Percentiles rank a stretch among this genome's conserved stretches.
Conservation (phyloP, 2,113 vertebrate genomes). For the Raja brachyura region DNA sequence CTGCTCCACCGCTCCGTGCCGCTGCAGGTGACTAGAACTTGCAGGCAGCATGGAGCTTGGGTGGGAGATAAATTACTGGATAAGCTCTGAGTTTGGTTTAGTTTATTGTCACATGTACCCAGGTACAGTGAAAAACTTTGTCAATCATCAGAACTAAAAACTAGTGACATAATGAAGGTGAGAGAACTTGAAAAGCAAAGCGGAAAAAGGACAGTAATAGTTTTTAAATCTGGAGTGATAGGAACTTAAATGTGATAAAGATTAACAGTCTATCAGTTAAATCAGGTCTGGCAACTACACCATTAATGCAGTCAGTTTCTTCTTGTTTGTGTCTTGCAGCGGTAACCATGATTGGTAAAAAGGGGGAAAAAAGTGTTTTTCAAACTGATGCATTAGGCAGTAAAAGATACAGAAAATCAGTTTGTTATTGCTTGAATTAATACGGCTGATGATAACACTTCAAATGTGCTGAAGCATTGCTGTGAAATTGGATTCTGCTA, state of each 20-base stretch:
- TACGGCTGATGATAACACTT: slow-evolving; percentile 29
- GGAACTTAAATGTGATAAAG: slow-evolving; percentile 27
- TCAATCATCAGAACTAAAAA: neutral
- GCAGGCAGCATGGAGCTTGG: neutral
- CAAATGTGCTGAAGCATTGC: slow-evolving; percentile 20
- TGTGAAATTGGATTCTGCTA: slow-evolving; percentile 34
- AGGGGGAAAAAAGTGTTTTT: neutral
- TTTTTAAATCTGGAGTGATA: slow-evolving; percentile 29
- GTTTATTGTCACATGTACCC: too few species aligned
- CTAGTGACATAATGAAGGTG: neutral
- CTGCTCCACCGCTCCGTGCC: neutral
- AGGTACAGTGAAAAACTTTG: neutral
- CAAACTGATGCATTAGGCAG: slow-evolving; percentile 27
- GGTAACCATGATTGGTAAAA: slow-evolving; percentile 32
- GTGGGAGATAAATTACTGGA: neutral
- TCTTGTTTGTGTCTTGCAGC: slow-evolving; percentile 18
- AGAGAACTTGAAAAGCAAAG: neutral
- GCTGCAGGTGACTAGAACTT: neutral
- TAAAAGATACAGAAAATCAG: slow-evolving; percentile 32
- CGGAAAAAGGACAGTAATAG: neutral
- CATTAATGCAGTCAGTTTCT: neutral
- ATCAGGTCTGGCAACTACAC: slow-evolving; percentile 25
- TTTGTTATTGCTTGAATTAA: slow-evolving; percentile 35
- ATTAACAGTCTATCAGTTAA: slow-evolving; percentile 7
- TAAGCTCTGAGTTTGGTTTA: too few species aligned